A percentile compares a stretch with the other conserved stretches of the same genome.
phyloP scores from a whole-genome alignment of 2,888 invertebrate species.

The Empis livida region DNA sequence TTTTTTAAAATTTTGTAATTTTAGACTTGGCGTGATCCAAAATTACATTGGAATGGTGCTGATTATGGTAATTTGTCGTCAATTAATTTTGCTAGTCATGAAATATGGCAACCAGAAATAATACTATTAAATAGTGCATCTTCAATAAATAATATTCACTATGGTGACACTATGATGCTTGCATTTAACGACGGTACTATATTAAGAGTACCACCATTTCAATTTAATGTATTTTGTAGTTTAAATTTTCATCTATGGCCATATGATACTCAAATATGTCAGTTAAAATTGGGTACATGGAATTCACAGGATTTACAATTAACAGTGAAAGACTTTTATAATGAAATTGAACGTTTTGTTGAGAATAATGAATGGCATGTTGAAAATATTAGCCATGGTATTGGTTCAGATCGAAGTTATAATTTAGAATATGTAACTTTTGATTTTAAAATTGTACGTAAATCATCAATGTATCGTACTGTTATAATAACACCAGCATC shows the following conservation, averaged over 20 bases:
- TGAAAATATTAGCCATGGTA: slow-evolving; percentile 23
- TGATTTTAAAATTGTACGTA: slow-evolving; percentile 35
- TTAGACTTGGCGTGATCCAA: slow-evolving; percentile 65
- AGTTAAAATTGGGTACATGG: slow-evolving; percentile 61
- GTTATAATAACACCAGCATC: slow-evolving; percentile 48
- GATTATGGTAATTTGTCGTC: slow-evolving; percentile 50
- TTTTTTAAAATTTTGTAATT: slow-evolving; percentile 12
- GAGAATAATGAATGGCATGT: slow-evolving; percentile 36
- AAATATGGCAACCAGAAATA: slow-evolving; percentile 69
- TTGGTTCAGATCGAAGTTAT: slow-evolving; percentile 16
- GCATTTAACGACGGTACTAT: slow-evolving; percentile 38
- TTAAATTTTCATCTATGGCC: slow-evolving; percentile 62
- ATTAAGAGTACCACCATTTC: slow-evolving; percentile 54
- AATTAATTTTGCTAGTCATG: slow-evolving; percentile 51
- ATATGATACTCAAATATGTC: slow-evolving; percentile 53
- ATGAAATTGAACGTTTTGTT: slow-evolving; percentile 19
- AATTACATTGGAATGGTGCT: slow-evolving; percentile 54
- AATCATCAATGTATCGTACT: slow-evolving; percentile 46
- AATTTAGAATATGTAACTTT: slow-evolving; percentile 21
- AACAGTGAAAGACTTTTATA: slow-evolving; percentile 20
- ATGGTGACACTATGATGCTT: slow-evolving; percentile 12
- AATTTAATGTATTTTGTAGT: slow-evolving; percentile 51
- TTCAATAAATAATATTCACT: slow-evolving; percentile 40
- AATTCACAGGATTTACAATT: slow-evolving; percentile 49
- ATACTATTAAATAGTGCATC: slow-evolving; percentile 54